Percentiles rank a stretch among this genome's conserved stretches.
Conservation (phyloP, 2,888 invertebrate species). For the Cataglyphis altisquamis region DNA sequence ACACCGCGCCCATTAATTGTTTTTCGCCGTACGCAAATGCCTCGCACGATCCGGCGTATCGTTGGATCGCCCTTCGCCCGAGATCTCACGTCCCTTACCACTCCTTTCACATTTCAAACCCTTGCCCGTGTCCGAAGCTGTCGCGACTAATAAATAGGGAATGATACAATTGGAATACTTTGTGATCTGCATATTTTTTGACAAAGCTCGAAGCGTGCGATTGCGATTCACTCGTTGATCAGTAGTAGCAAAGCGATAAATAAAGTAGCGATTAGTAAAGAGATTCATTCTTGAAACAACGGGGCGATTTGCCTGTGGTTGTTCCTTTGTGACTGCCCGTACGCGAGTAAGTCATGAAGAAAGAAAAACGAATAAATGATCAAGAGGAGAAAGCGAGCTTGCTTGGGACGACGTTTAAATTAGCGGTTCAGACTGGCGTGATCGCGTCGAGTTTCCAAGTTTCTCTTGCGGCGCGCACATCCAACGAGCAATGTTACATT, state of each 20-base stretch:
- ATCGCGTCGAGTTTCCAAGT: slow-evolving; percentile 58
- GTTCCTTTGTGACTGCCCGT: slow-evolving; percentile 24
- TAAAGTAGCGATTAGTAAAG: neutral
- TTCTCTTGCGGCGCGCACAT: slow-evolving; percentile 54
- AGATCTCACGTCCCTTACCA: slow-evolving; percentile 2
- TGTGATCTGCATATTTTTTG: slow-evolving; percentile 28
- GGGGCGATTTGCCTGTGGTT: neutral
- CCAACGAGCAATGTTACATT: slow-evolving; percentile 63
- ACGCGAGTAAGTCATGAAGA: slow-evolving; percentile 21
- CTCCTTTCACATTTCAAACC: slow-evolving; percentile 36
- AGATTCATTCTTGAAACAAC: neutral
- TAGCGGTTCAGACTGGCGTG: slow-evolving; percentile 51
- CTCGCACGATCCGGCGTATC: slow-evolving; percentile 36
- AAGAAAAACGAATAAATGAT: slow-evolving; percentile 48
- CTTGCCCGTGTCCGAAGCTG: slow-evolving; percentile 6
- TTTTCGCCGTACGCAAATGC: slow-evolving; percentile 67
- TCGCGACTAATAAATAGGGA: slow-evolving; percentile 38
- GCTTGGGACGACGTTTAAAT: slow-evolving; percentile 62
- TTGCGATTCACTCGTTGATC: slow-evolving; percentile 23
- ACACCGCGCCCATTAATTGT: slow-evolving; percentile 74
- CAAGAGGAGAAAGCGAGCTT: slow-evolving; percentile 48
- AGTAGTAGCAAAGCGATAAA: neutral
- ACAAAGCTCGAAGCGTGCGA: slow-evolving; percentile 1
- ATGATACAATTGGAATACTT: slow-evolving; percentile 33
- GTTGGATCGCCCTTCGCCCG: slow-evolving; percentile 31